These are phyloP conservation scores for Sclerurus mexicanus DNA, from an alignment of 2,113 vertebrate genomes.

Conservation along the genomic window DNA sequence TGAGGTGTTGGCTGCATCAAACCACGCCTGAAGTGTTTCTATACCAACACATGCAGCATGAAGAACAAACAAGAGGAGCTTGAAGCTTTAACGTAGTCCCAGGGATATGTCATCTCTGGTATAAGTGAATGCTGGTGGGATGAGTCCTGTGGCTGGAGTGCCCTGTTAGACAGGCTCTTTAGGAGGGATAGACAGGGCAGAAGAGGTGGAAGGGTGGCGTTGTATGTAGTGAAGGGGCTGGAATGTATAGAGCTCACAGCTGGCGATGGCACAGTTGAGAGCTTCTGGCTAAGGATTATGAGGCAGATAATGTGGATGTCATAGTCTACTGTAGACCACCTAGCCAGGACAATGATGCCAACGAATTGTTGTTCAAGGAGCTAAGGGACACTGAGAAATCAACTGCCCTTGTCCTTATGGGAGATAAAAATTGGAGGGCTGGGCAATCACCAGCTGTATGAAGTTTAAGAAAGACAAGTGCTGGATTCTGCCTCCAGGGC, in stretches of 20 bases:
- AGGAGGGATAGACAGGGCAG: not conserved
- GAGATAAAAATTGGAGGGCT: not conserved
- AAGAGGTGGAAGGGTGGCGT: not conserved
- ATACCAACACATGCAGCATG: not conserved
- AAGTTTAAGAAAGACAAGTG: not conserved
- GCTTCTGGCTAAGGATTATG: not conserved
- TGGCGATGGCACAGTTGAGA: not conserved
- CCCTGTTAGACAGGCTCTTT: not conserved
- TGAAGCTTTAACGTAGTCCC: not conserved
- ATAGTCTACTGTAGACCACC: no score
- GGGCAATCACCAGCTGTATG: not conserved
- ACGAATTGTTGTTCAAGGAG: not conserved
- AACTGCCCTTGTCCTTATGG: not conserved
- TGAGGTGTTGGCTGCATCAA: accelerated
- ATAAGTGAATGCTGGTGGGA: not conserved
- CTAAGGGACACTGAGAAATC: not conserved
- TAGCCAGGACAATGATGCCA: no score
- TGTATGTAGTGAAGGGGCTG: not conserved
- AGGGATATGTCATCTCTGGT: not conserved
- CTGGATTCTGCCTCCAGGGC: not conserved
- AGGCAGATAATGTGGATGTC: no score
- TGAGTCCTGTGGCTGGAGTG: not conserved
- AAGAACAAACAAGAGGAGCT: not conserved
- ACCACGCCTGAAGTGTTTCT: not conserved
- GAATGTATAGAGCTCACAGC: not conserved